Evolutionary conservation across 2,888 invertebrate genomes (phyloP).

Genomic region (Dilophus febrilis): DNA sequence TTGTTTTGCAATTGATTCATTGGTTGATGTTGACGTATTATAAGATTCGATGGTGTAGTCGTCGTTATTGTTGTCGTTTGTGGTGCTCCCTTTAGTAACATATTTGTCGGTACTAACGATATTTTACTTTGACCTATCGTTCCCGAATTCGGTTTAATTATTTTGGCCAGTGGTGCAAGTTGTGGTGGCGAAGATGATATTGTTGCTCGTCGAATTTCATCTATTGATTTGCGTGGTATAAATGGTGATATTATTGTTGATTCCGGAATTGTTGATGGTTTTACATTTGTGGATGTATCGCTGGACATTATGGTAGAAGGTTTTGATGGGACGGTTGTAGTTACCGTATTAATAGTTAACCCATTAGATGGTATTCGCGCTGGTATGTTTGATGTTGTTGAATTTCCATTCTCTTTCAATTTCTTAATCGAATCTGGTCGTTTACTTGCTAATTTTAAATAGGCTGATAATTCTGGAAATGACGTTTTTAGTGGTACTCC

Average conservation of each 20-base stretch:
- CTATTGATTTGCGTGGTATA: conserved; percentile 1
- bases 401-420: conserved; percentile 1
- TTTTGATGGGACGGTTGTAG: conserved; percentile 4
- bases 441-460: conserved; percentile 18
- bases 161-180: conserved; percentile 1
- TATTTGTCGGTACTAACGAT: conserved; percentile 29
- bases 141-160: not conserved
- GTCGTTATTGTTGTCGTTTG: too few relatives aligned
- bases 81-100: conserved; percentile 28
- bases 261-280: conserved; percentile 7
- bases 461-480: conserved; percentile 13
- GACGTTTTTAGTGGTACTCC: conserved; percentile 9
- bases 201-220: not conserved
- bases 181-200: conserved; percentile 5
- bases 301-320: not conserved
- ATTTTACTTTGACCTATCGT: conserved; percentile 18
- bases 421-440: too few relatives aligned
- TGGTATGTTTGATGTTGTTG: conserved; percentile 2
- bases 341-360: conserved; percentile 8
- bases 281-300: conserved; percentile 2
- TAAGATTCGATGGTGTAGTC: too few relatives aligned
- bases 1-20: too few relatives aligned
- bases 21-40: too few relatives aligned
- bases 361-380: too few relatives aligned
- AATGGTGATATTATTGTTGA: conserved; percentile 4